Conservation (phyloP, 2,888 invertebrate genomes). For the Vesta saturnalis region DNA sequence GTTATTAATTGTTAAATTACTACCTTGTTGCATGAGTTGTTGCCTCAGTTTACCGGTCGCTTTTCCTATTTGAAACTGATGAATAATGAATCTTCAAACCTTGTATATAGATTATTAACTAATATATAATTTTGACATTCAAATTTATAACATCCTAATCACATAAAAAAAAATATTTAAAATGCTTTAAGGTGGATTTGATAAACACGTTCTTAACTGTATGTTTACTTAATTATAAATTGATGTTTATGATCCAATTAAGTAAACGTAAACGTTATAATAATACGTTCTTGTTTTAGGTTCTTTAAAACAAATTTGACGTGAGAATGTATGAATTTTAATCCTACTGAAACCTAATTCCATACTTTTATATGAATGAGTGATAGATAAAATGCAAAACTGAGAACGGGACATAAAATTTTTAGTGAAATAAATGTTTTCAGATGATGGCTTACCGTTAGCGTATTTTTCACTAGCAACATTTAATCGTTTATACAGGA, state of each 20-base stretch:
- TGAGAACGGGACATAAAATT: too few species aligned
- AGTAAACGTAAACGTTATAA: not conserved
- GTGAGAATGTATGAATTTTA: too few species aligned
- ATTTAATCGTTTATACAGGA: too few species aligned
- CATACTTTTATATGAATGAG: too few species aligned
- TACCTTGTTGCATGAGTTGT: constrained; percentile 16
- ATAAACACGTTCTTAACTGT: not conserved
- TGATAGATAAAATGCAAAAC: too few species aligned
- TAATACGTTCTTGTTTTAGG: too few species aligned
- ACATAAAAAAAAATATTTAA: not conserved
- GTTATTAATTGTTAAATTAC: constrained; percentile 16
- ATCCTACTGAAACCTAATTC: too few species aligned
- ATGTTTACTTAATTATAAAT: constrained; percentile 2
- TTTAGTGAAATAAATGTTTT: too few species aligned
- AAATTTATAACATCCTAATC: constrained; percentile 9
- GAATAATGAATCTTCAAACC: not conserved
- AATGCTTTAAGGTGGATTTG: not conserved
- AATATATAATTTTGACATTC: not conserved
- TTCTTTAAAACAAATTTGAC: too few species aligned
- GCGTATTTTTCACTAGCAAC: too few species aligned
- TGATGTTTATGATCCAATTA: constrained; percentile 3
- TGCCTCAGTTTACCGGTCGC: not conserved
- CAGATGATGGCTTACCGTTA: too few species aligned
- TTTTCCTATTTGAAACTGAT: not conserved
- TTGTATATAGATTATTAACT: not conserved